These are phyloP conservation scores for Stenurella melanura DNA, from an alignment of 2,888 invertebrate species.

Conservation along the genomic window DNA sequence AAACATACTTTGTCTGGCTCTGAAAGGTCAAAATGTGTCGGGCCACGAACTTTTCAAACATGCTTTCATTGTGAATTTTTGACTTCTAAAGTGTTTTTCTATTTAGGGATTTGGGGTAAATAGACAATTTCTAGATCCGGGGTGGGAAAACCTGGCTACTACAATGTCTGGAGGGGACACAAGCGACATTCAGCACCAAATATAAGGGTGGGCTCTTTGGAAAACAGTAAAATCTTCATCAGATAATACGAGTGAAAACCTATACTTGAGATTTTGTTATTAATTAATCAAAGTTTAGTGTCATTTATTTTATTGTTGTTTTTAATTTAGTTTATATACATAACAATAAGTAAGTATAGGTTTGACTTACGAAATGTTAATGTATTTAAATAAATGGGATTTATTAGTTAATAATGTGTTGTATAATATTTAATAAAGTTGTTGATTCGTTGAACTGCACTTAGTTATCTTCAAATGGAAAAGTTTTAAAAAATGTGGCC, in stretches of 20 bases:
- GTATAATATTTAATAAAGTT: slow-evolving; percentile 43
- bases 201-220: slow-evolving; percentile 61
- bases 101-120: slow-evolving; percentile 54
- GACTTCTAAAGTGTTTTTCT: slow-evolving; percentile 3
- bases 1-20: too few relatives aligned
- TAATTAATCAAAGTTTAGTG: slow-evolving; percentile 39
- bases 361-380: slow-evolving; percentile 38
- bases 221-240: slow-evolving; percentile 44
- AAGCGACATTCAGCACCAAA: slow-evolving; percentile 48
- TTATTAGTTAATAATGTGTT: slow-evolving; percentile 28
- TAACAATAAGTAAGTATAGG: slow-evolving; percentile 30
- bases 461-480: slow-evolving; percentile 29
- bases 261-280: slow-evolving; percentile 57
- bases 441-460: slow-evolving; percentile 29
- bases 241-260: slow-evolving; percentile 47
- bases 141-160: slow-evolving; percentile 63
- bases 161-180: slow-evolving; percentile 48
- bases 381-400: slow-evolving; percentile 25
- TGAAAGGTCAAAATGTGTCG: too few relatives aligned
- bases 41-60: too few relatives aligned
- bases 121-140: slow-evolving; percentile 57
- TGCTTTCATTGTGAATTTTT: not conserved
- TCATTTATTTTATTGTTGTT: slow-evolving; percentile 43
- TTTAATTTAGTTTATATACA: slow-evolving; percentile 39
- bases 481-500: slow-evolving; percentile 39